Percentiles rank a stretch among this genome's conserved stretches.
phyloP scores from a whole-genome alignment of 1,140 invertebrate genomes.

The Laupala kohalensis region DNA sequence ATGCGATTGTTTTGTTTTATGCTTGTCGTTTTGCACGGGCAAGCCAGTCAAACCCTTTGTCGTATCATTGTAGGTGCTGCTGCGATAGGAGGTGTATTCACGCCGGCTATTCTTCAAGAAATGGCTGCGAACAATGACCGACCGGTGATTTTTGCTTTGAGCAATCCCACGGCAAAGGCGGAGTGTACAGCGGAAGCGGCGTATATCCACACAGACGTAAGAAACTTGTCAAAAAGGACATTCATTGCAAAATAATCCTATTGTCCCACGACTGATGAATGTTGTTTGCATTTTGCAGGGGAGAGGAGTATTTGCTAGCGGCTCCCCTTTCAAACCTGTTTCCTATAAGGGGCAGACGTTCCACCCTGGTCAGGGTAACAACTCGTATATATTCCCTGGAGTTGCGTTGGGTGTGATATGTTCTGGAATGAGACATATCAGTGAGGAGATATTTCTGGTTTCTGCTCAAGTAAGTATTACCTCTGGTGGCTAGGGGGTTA shows the following conservation, averaged over 20 bases:
- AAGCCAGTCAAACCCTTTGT: no score
- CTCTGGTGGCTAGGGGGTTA: no score
- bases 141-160: constrained; percentile 88
- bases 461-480: constrained; percentile 52
- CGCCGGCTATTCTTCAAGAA: constrained; percentile 62
- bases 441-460: constrained; percentile 78
- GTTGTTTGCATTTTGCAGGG: constrained; percentile 41
- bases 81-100: constrained; percentile 79
- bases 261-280: background rate
- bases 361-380: constrained; percentile 88
- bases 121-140: constrained; percentile 78
- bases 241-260: background rate
- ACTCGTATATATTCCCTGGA: constrained; percentile 93
- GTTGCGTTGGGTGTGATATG: constrained; percentile 81
- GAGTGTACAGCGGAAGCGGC: constrained; percentile 93
- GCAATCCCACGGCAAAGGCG: constrained; percentile 90
- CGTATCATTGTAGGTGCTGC: constrained; percentile 62
- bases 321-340: constrained; percentile 81
- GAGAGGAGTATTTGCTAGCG: constrained; percentile 78
- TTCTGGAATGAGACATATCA: constrained; percentile 75
- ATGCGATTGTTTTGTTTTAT: no score
- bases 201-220: constrained; percentile 72
- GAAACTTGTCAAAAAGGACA: constrained; percentile 11
- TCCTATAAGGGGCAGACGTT: constrained; percentile 61
- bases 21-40: no score